These are phyloP conservation scores for Latrodectus elegans DNA, from an alignment of 2,888 invertebrate genomes.

Conservation along the genomic window DNA sequence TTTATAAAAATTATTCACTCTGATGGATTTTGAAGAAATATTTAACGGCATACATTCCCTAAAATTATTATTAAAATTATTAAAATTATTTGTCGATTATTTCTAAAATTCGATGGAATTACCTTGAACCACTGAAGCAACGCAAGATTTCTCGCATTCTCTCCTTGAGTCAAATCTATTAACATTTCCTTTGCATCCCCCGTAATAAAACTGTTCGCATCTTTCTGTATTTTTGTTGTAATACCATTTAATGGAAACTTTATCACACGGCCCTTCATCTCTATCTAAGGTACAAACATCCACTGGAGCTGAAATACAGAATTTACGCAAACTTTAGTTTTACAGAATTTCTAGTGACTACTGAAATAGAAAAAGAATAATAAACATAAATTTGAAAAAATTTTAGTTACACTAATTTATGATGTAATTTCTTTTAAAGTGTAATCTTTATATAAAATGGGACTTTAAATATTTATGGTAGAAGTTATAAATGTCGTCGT, in stretches of 20 bases:
- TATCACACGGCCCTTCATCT: slow-evolving; percentile 87
- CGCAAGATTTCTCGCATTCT: slow-evolving; percentile 84
- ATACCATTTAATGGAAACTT: slow-evolving; percentile 88
- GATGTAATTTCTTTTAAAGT: no score
- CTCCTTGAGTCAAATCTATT: slow-evolving; percentile 88
- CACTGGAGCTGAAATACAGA: slow-evolving; percentile 14
- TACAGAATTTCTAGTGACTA: background rate
- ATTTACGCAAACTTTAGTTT: background rate
- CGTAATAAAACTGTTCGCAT: slow-evolving; percentile 90
- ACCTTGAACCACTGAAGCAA: slow-evolving; percentile 40
- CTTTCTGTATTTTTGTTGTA: slow-evolving; percentile 83
- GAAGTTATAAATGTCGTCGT: no score
- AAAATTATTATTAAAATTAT: no score
- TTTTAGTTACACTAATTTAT: no score
- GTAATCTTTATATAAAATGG: no score
- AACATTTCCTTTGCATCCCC: slow-evolving; percentile 93
- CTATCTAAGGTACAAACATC: slow-evolving; percentile 83
- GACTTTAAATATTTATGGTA: no score
- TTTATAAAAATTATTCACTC: no score
- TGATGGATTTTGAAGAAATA: no score
- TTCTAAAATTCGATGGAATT: background rate
- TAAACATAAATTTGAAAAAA: no score
- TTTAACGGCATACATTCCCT: no score
- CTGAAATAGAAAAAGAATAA: background rate
- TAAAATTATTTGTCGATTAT: no score